Conservation (phyloP, 2,888 invertebrate genomes). For the Scrobipalpa atriplicella region DNA sequence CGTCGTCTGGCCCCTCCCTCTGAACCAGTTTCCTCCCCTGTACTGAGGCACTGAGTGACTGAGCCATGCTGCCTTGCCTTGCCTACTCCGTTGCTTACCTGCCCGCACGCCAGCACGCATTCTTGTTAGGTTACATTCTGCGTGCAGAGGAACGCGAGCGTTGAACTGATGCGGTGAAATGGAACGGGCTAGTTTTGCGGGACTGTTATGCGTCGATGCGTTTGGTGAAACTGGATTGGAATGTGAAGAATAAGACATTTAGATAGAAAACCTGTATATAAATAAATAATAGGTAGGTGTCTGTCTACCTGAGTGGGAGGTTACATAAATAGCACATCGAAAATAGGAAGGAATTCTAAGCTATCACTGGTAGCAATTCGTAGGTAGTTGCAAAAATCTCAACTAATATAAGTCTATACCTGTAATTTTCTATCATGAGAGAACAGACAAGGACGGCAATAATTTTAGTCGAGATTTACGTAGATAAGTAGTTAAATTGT, state of each 20-base stretch:
- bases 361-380: too few species aligned
- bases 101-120: background rate
- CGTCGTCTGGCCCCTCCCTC: slow-evolving; percentile 71
- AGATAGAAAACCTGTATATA: too few species aligned
- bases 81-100: background rate
- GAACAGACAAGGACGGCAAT: too few species aligned
- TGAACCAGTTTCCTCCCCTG: slow-evolving; percentile 38
- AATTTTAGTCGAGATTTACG: too few species aligned
- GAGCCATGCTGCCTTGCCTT: background rate
- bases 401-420: too few species aligned
- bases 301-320: too few species aligned
- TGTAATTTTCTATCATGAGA: too few species aligned
- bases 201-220: background rate
- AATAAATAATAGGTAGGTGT: too few species aligned
- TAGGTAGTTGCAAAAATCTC: too few species aligned
- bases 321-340: too few species aligned
- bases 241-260: background rate
- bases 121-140: slow-evolving; percentile 19
- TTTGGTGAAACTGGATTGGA: background rate
- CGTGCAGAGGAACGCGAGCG: slow-evolving; percentile 38
- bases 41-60: slow-evolving; percentile 29
- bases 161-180: slow-evolving; percentile 10
- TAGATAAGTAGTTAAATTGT: too few species aligned
- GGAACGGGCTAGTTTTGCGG: slow-evolving; percentile 4
- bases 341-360: too few species aligned